phyloP scores from a whole-genome alignment of 30 jellyfish, hydroid and myxozoan species.

The Pseudorhiza aurosa region DNA sequence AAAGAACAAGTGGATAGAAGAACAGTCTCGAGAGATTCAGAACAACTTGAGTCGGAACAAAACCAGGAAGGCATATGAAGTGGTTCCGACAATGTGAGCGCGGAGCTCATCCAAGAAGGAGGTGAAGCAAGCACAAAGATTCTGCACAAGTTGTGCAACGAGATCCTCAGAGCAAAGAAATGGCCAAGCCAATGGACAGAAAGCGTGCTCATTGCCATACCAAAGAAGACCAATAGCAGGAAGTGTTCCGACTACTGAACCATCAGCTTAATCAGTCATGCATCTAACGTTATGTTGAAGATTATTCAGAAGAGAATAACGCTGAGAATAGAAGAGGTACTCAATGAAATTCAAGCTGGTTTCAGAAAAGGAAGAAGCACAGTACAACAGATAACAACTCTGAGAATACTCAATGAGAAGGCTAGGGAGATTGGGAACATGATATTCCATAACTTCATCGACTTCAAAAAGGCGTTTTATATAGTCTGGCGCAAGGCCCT shows the following conservation, averaged over 20 bases:
- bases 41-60: neutral
- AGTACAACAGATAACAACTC: slow-evolving; percentile 16
- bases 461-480: slow-evolving; percentile 2
- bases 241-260: slow-evolving; percentile 27
- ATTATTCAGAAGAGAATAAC: slow-evolving; percentile 10
- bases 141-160: neutral
- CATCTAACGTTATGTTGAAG: slow-evolving; percentile 18
- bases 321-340: slow-evolving; percentile 21
- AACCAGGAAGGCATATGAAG: slow-evolving; percentile 11
- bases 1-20: neutral
- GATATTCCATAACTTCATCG: slow-evolving; percentile 17
- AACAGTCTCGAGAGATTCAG: neutral
- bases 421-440: neutral
- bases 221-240: slow-evolving; percentile 40
- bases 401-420: slow-evolving; percentile 27
- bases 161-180: slow-evolving; percentile 10
- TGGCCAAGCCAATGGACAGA: slow-evolving; percentile 61
- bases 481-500: slow-evolving; percentile 7
- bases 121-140: neutral
- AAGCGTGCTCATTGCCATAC: slow-evolving; percentile 9
- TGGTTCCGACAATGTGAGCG: slow-evolving; percentile 24
- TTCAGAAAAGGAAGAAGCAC: slow-evolving; percentile 41
- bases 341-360: slow-evolving; percentile 39
- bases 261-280: slow-evolving; percentile 38
- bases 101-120: neutral